These are phyloP conservation scores for Spisula solida DNA, from an alignment of 2,888 invertebrate species.

Conservation along the genomic window DNA sequence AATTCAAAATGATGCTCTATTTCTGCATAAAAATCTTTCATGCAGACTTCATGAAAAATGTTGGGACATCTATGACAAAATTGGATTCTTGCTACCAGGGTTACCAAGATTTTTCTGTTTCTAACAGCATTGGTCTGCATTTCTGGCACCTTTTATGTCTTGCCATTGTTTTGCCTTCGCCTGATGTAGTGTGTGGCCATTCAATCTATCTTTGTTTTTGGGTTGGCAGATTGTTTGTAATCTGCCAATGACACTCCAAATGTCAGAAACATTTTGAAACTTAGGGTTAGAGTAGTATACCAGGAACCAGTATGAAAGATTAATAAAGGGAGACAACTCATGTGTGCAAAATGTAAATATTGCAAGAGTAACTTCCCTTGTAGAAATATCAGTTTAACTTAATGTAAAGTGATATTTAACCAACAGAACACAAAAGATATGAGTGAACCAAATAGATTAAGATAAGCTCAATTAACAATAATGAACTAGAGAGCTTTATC, in stretches of 20 bases:
- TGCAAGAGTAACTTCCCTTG: neutral
- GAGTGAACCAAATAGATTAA: constrained; percentile 13
- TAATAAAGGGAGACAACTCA: neutral
- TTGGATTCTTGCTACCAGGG: too few species aligned
- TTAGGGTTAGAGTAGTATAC: neutral
- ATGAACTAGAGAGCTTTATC: constrained; percentile 2
- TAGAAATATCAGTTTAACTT: neutral
- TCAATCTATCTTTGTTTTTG: too few species aligned
- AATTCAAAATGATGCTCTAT: too few species aligned
- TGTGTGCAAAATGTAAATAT: neutral
- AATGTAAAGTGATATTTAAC: neutral
- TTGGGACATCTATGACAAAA: too few species aligned
- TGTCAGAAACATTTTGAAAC: neutral
- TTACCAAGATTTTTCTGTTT: too few species aligned
- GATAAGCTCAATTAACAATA: constrained; percentile 23
- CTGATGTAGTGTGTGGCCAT: too few species aligned
- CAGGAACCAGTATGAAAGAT: neutral
- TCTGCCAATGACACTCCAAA: neutral
- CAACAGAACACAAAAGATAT: neutral
- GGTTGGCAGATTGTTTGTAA: too few species aligned
- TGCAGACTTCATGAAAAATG: too few species aligned
- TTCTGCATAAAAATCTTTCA: too few species aligned
- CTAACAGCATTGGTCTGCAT: too few species aligned
- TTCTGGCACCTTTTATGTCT: too few species aligned
- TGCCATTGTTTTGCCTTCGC: too few species aligned